Base-by-base conservation (phyloP, 2,797 vertebrate species). In the Kryptolebias ocellatus region DNA sequence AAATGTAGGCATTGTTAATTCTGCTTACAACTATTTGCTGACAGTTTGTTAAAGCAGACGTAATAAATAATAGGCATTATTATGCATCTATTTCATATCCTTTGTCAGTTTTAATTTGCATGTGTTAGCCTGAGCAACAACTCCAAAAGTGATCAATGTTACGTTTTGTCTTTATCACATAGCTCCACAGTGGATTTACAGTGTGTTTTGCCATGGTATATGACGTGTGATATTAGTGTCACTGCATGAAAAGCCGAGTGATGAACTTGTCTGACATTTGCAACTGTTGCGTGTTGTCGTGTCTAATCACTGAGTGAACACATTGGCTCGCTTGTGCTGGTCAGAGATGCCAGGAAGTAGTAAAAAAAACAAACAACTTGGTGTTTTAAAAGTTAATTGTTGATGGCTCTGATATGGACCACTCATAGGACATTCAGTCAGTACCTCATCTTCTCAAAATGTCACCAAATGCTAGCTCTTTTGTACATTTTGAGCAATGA, bases 271-370 rank as follows among this genome's bases (percentile, higher is more conserved):
- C 73, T 90, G 90, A 90, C 90, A 89, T 92, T 89, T 65, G 56
- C 20, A 68, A 75, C 63, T 74, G 80, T 85, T 79, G 70, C 67
- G 61, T 81, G 72, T 64, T 74, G 81, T 81, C 78, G 64, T 31
- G 62, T 89, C 89, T 92, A 91, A 93, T 92, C 90, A 85, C 83
- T 72, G 69, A 84, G 66, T 55, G 60, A 91, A 88, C 84, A 85
- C 72, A 83, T 78, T 81, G 81, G 69, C 83, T 82, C 65, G 54
- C 70, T 84, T 73, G 75, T 46, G 51, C 70, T 77, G 70, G 74
- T 75, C 39, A 60, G 70, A 80, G 76, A 84, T 55, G 58, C 58
- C 86, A 90, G 83, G 73, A 88, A 78, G 69, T 78, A 74, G 76
- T 64, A 85, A 50, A 50, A 37, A 82, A 89, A 89, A 88, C 86